A percentile compares a stretch with the other conserved stretches of the same genome.
Evolutionary conservation across 2,113 vertebrate genomes (phyloP).

Genomic region (Nothoprocta perdicaria): DNA sequence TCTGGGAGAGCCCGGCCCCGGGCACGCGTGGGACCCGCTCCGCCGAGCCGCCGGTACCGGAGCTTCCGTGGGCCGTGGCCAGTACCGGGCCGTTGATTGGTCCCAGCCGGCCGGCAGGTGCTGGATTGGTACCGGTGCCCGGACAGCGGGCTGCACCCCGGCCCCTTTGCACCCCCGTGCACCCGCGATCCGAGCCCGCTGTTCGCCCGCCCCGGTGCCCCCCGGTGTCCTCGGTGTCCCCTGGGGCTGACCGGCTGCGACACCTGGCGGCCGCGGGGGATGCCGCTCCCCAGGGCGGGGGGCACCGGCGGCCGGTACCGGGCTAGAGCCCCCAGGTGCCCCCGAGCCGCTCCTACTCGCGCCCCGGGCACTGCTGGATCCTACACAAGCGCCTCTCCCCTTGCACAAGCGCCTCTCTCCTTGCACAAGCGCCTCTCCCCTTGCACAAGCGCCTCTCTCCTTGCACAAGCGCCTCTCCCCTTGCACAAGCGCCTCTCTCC

Average conservation of each 20-base stretch:
- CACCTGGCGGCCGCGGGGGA: not conserved
- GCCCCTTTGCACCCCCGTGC: not conserved
- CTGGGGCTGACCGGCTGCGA: not conserved
- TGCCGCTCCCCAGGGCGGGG: not conserved
- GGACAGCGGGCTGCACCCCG: not conserved
- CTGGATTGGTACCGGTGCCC: not conserved
- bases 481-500: too few relatives aligned
- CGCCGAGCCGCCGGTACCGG: not conserved
- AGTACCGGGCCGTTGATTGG: accelerated
- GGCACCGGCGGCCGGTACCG: not conserved
- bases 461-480: too few relatives aligned
- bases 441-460: too few relatives aligned
- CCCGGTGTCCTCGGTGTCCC: not conserved
- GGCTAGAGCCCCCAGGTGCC: not conserved
- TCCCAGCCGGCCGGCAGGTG: too few relatives aligned
- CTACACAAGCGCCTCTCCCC: too few relatives aligned
- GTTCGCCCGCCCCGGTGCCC: not conserved
- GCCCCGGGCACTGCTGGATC: not conserved
- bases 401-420: too few relatives aligned
- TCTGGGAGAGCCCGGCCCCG: conserved; percentile 63
- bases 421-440: too few relatives aligned
- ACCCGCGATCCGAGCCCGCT: not conserved
- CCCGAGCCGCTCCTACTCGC: not conserved
- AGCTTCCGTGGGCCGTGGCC: too few relatives aligned
- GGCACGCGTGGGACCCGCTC: too few relatives aligned